These are phyloP conservation scores for Piscicola geometra DNA, from an alignment of 2,888 invertebrate species.

Conservation along the genomic window DNA sequence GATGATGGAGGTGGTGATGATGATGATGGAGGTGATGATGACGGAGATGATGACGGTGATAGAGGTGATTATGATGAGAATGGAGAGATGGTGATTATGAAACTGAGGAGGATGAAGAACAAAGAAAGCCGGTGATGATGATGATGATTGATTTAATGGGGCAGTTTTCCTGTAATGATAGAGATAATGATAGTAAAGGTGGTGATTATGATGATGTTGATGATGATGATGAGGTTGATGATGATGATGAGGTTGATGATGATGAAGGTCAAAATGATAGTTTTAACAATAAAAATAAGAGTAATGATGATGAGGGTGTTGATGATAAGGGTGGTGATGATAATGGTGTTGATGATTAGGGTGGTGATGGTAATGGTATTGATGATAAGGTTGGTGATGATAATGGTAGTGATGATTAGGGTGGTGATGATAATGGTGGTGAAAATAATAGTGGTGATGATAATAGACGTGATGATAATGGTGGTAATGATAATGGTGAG, in stretches of 20 bases:
- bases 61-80: neutral
- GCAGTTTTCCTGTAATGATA: too few species aligned
- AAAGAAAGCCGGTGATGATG: slow-evolving; percentile 15
- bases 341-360: too few species aligned
- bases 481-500: too few species aligned
- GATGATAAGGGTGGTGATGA: slow-evolving; percentile 19
- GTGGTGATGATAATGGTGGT: too few species aligned
- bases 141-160: slow-evolving; percentile 28
- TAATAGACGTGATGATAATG: too few species aligned
- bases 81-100: neutral
- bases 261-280: slow-evolving; percentile 23
- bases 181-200: slow-evolving; percentile 16
- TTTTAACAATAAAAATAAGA: slow-evolving; percentile 14
- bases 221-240: slow-evolving; percentile 30
- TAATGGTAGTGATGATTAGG: too few species aligned
- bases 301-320: slow-evolving; percentile 29
- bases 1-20: neutral
- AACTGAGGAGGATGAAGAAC: too few species aligned
- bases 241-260: slow-evolving; percentile 28
- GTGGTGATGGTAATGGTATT: too few species aligned
- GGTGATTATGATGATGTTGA: slow-evolving; percentile 16
- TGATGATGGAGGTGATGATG: slow-evolving; percentile 20
- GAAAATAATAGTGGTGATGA: too few species aligned
- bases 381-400: too few species aligned
- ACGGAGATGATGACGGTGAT: neutral